Evolutionary conservation across 2,113 vertebrate genomes (phyloP), one percentile per base, ranked within the genome.

Genomic region (Rhizomys pruinosus): DNA sequence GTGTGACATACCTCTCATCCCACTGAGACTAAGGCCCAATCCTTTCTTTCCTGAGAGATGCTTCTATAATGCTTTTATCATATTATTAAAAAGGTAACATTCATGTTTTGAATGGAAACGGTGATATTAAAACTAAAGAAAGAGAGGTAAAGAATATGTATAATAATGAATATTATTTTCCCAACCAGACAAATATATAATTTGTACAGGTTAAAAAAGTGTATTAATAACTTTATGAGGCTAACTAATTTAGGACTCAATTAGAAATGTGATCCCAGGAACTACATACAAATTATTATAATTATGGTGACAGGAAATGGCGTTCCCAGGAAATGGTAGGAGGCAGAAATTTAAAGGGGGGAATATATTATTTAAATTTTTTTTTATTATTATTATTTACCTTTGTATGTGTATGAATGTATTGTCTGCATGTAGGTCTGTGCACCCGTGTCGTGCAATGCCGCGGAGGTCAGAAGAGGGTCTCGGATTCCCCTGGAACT

Each of bases 271-370:
- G 97, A 96, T 97, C 96, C 95, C 89, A 94, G 96, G 87, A 96
- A 97, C 93, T 93, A 96, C 95, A 95, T 97, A 95, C 96, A 96
- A 97, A 97, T 97, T 97, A 96, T 97, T 96, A 94, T 97, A 96
- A 97, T 97, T 96, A 97, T 66, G 76, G 80, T 96, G 97, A 97
- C 96, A 94, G 94, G 96, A 95, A 97, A 97, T 94, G 92, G 95
- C 1, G 61, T 93, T 96, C 93, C 68, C 69, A 96, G 96, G 96
- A 96, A 89, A 93, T 95, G 80, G 94, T 93, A 94, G 91, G 89
- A 96, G 87, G 93, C 79, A 96, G 95, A 95, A 92, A 94, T 97
- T 96, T 97, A 97, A 95, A 84, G 94, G 89, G 96, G 93, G 84
- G 93, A 95, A 96, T 97, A 92, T 95, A 96, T n/a, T n/a, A n/a